Conservation (phyloP, 2,888 invertebrate species). For the Drosophila leonis region DNA sequence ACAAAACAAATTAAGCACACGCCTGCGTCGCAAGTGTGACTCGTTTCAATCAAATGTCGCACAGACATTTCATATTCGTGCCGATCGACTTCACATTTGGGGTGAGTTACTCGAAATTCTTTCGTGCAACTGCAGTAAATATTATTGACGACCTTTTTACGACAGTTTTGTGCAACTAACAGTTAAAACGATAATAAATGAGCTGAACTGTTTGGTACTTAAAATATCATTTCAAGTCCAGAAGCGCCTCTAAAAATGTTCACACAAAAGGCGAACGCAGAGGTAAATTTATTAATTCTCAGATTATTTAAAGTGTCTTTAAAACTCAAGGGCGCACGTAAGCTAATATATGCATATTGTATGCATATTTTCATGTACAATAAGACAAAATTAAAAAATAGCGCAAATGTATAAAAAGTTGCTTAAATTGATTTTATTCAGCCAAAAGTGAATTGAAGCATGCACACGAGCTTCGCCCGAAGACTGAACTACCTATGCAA, state of each 20-base stretch:
- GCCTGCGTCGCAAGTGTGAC: conserved; percentile 11
- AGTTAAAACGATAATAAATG: conserved; percentile 12
- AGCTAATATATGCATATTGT: background rate
- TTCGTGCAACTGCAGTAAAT: background rate
- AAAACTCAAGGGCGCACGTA: conserved; percentile 16
- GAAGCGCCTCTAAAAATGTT: conserved; percentile 10
- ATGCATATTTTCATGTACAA: conserved; percentile 20
- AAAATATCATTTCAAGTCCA: conserved; percentile 21
- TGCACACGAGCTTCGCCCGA: background rate
- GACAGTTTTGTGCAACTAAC: conserved; percentile 6
- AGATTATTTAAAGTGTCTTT: conserved; percentile 2
- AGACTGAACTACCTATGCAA: background rate
- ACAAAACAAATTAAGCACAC: conserved; percentile 49
- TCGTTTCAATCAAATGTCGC: conserved; percentile 3
- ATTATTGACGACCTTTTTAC: conserved; percentile 13
- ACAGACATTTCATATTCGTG: conserved; percentile 25
- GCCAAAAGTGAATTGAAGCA: conserved; percentile 5
- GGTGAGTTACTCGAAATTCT: background rate
- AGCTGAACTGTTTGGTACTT: background rate
- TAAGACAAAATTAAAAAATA: background rate
- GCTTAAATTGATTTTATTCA: background rate
- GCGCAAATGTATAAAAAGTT: background rate
- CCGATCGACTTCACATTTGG: conserved; percentile 9
- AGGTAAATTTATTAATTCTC: background rate
- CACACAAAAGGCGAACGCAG: background rate